phyloP scores from a whole-genome alignment of 1,140 invertebrate species.

The Anagrus nilaparvatae region DNA sequence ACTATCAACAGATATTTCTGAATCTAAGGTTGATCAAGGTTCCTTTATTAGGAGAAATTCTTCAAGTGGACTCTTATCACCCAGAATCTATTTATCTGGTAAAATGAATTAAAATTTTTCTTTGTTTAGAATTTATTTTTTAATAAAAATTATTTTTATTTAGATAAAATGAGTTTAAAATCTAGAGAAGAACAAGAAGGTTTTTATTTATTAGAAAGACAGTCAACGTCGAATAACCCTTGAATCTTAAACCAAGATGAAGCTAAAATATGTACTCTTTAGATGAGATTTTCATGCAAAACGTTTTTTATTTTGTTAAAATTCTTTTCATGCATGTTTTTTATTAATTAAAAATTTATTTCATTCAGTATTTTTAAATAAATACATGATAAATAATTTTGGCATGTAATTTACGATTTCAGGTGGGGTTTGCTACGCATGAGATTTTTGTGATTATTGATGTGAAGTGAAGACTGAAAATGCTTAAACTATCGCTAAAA shows the following conservation, averaged over 20 bases:
- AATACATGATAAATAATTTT: no score
- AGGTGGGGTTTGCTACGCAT: no score
- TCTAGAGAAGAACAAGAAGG: slow-evolving; percentile 70
- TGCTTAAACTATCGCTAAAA: no score
- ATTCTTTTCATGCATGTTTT: no score
- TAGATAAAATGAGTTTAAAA: slow-evolving; percentile 36
- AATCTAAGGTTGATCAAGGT: slow-evolving; percentile 46
- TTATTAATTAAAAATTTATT: no score
- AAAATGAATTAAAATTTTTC: slow-evolving; percentile 2
- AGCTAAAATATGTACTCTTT: slow-evolving; percentile 72
- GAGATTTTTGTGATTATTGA: no score
- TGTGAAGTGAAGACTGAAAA: no score
- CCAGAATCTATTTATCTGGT: slow-evolving; percentile 53
- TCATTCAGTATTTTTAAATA: no score
- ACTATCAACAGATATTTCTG: slow-evolving; percentile 57
- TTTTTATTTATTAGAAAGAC: slow-evolving; percentile 95
- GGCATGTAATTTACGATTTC: no score
- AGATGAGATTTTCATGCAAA: no score
- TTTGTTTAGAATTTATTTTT: neutral
- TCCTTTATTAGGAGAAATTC: slow-evolving; percentile 62
- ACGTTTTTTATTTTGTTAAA: no score
- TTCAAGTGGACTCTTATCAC: slow-evolving; percentile 66
- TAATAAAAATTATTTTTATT: neutral
- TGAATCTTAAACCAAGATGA: slow-evolving; percentile 81
- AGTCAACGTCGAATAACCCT: slow-evolving; percentile 88